These are phyloP conservation scores for Troides helena DNA, from an alignment of 2,888 invertebrate genomes.

Conservation along the genomic window DNA sequence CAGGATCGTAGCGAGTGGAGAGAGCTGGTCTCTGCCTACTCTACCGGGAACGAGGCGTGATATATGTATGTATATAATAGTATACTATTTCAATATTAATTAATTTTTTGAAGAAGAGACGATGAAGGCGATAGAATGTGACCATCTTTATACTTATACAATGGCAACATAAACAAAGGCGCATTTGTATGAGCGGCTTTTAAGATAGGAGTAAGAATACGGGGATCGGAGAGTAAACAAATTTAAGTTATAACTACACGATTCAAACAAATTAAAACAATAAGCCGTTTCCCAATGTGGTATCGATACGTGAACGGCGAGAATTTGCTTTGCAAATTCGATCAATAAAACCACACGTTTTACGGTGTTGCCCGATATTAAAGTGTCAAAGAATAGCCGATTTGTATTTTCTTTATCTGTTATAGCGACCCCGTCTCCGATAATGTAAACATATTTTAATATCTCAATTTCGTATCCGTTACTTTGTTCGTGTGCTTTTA, in stretches of 20 bases:
- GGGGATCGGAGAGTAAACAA: neutral
- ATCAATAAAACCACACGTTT: conserved; percentile 26
- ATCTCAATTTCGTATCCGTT: conserved; percentile 24
- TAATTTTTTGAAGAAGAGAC: too few species aligned
- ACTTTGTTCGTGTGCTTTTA: conserved; percentile 10
- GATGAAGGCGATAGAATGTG: neutral
- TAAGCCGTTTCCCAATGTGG: neutral
- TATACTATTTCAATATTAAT: too few species aligned
- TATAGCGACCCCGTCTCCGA: conserved; percentile 15
- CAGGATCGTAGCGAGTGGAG: too few species aligned
- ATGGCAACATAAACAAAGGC: neutral
- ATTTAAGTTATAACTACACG: neutral
- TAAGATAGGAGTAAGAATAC: neutral
- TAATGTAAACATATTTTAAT: conserved; percentile 27
- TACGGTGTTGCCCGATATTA: conserved; percentile 22
- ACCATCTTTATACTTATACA: neutral
- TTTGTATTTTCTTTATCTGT: conserved; percentile 26
- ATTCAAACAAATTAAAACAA: neutral
- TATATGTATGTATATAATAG: too few species aligned
- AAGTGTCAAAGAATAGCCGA: conserved; percentile 27
- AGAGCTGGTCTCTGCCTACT: too few species aligned
- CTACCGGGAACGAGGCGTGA: too few species aligned
- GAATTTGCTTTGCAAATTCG: conserved; percentile 11
- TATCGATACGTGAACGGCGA: neutral
- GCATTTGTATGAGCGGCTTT: neutral